These are phyloP conservation scores for Hypotaenidia philippensis DNA, from an alignment of 2,797 vertebrate genomes.

Conservation along the genomic window DNA sequence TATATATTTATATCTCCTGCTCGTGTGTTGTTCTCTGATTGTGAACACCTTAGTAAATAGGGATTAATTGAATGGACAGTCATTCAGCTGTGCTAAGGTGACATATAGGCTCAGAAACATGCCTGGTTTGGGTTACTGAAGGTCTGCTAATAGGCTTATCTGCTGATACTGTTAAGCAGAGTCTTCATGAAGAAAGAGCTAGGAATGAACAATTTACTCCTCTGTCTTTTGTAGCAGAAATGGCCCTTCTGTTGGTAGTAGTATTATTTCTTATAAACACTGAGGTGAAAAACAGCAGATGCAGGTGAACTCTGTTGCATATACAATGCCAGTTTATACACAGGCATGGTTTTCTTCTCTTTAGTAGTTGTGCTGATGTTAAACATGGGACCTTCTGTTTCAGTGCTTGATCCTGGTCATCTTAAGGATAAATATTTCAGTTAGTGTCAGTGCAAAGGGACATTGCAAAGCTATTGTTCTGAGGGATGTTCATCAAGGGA, in stretches of 20 bases:
- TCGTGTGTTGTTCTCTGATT: not conserved
- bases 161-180: no score
- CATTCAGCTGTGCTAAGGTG: not conserved
- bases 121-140: not conserved
- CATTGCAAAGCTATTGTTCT: slow-evolving; percentile 59
- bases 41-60: not conserved
- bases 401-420: slow-evolving; percentile 27
- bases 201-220: not conserved
- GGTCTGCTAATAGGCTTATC: not conserved
- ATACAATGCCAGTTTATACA: not conserved
- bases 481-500: slow-evolving; percentile 53
- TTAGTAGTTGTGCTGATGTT: slow-evolving; percentile 27
- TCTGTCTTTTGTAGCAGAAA: not conserved
- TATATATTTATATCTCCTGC: not conserved
- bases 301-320: not conserved
- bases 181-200: not conserved
- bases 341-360: not conserved
- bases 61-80: not conserved
- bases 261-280: not conserved
- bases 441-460: slow-evolving; percentile 37
- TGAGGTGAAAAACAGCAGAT: not conserved
- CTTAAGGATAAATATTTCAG: slow-evolving; percentile 8
- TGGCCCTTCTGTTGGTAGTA: not conserved
- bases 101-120: accelerated
- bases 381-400: slow-evolving; percentile 29